Conservation (phyloP, 2,797 vertebrate species). For the Neosalanx taihuensis region DNA sequence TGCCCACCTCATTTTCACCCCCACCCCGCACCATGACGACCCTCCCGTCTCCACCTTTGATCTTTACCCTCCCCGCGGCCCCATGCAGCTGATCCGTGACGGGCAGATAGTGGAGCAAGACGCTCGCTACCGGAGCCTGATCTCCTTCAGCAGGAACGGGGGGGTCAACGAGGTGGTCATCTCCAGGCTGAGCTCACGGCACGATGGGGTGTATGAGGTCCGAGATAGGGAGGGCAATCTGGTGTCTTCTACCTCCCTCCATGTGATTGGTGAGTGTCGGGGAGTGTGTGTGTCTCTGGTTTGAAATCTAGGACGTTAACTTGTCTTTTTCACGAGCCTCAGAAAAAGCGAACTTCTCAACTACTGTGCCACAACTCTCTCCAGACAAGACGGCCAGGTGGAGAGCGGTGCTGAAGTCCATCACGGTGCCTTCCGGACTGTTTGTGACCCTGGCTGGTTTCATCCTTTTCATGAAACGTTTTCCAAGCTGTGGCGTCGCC, state of each 20-base stretch:
- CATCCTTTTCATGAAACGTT: conserved; percentile 67
- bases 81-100: conserved; percentile 59
- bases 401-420: conserved; percentile 64
- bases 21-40: conserved; percentile 47
- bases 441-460: conserved; percentile 66
- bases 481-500: conserved; percentile 61
- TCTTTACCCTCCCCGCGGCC: conserved; percentile 51
- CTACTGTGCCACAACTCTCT: background rate
- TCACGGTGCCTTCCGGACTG: conserved; percentile 65
- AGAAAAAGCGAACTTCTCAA: background rate
- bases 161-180: conserved; percentile 56
- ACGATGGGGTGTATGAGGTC: conserved; percentile 67
- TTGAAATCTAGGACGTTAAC: background rate
- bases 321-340: background rate
- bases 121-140: conserved; percentile 56
- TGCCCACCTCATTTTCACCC: conserved; percentile 65
- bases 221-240: conserved; percentile 64
- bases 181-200: conserved; percentile 49
- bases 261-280: conserved; percentile 61
- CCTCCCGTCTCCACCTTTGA: conserved; percentile 56
- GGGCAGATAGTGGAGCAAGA: conserved; percentile 59
- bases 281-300: background rate
- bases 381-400: conserved; percentile 55
- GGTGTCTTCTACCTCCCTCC: conserved; percentile 64
- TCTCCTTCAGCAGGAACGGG: conserved; percentile 58